phyloP scores from a whole-genome alignment of 1,140 invertebrate genomes.

The Tribolium castaneum region DNA sequence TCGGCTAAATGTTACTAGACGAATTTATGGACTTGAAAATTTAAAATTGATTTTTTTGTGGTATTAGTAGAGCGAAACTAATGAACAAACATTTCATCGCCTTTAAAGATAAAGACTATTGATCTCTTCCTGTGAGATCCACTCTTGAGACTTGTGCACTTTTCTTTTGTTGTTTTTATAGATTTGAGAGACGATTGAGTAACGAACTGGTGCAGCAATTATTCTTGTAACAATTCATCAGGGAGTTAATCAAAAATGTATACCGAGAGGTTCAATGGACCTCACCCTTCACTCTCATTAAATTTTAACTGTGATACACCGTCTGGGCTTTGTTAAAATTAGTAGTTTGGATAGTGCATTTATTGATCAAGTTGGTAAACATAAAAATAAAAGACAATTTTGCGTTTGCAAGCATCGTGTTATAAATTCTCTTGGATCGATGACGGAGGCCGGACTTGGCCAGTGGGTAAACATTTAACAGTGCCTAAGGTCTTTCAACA shows the following conservation, averaged over 20 bases:
- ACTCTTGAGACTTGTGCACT: background rate
- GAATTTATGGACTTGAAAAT: background rate
- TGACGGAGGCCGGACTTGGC: background rate
- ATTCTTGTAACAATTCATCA: background rate
- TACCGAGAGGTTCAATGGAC: background rate
- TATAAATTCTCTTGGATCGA: background rate
- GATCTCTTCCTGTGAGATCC: background rate
- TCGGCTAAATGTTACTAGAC: too few species aligned
- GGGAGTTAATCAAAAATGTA: background rate
- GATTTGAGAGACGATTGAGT: background rate
- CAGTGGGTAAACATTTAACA: background rate
- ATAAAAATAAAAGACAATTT: background rate
- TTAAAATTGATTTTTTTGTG: too few species aligned
- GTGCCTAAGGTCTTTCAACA: background rate
- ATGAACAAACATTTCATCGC: background rate
- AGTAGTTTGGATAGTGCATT: background rate
- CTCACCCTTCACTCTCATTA: background rate
- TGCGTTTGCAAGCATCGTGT: background rate
- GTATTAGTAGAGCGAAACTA: background rate
- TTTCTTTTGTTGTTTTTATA: background rate
- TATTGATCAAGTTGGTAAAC: too few species aligned
- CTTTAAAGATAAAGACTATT: background rate
- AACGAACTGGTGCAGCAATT: background rate
- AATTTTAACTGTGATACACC: background rate
- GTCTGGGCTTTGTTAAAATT: background rate